phyloP scores from a whole-genome alignment of 2,888 invertebrate genomes.

The Mantis religiosa region DNA sequence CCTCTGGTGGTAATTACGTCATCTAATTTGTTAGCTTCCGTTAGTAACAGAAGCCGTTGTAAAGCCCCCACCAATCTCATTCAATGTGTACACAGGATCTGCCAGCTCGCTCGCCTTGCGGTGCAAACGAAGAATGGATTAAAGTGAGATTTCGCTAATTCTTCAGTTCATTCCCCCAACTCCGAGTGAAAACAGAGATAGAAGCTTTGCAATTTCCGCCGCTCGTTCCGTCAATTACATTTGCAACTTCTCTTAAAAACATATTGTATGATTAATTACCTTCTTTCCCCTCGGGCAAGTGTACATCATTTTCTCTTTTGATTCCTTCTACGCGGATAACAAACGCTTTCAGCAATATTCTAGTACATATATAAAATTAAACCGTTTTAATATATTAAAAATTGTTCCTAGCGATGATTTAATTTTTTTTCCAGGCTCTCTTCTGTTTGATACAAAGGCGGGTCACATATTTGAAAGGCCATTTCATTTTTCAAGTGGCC shows the following conservation, averaged over 20 bases:
- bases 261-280: neutral
- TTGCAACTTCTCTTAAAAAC: neutral
- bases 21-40: neutral
- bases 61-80: neutral
- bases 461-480: too few species aligned
- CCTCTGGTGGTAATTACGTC: neutral
- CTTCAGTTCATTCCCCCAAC: neutral
- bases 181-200: neutral
- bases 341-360: too few species aligned
- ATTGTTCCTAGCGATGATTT: too few species aligned
- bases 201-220: neutral
- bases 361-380: too few species aligned
- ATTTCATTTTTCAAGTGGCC: too few species aligned
- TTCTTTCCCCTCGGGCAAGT: neutral
- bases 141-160: neutral
- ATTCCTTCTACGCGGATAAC: too few species aligned
- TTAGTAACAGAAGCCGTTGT: neutral
- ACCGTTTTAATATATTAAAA: too few species aligned
- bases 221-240: neutral
- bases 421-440: too few species aligned
- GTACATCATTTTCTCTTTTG: too few species aligned
- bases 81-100: neutral
- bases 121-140: neutral
- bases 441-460: too few species aligned
- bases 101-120: neutral